Evolutionary conservation across 1,140 invertebrate species (phyloP).

Genomic region (Brachionus sp.): DNA sequence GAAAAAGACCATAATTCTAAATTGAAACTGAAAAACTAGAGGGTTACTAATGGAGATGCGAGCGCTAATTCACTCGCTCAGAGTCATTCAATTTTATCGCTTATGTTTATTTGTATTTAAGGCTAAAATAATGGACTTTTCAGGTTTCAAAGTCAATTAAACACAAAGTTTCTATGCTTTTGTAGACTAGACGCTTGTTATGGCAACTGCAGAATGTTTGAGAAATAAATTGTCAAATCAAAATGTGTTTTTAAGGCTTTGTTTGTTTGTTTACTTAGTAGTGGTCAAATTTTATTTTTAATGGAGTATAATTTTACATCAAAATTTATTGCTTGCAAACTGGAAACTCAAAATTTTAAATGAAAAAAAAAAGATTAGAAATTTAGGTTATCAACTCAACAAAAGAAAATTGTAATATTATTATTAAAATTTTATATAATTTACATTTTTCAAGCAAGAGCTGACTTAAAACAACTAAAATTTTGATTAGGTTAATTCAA

Average conservation of each 20-base stretch:
- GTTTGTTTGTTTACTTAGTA: constrained; percentile 18
- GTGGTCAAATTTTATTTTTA: constrained; percentile 19
- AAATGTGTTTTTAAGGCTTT: constrained; percentile 33
- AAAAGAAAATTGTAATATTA: constrained; percentile 38
- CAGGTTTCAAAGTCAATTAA: constrained; percentile 39
- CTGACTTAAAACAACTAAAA: neutral
- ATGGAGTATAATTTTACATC: constrained; percentile 27
- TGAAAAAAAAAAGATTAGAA: neutral
- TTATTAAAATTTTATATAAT: constrained; percentile 32
- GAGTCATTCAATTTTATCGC: neutral
- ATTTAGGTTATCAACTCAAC: constrained; percentile 33
- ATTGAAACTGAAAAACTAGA: neutral
- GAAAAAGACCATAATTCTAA: no score
- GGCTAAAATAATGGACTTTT: constrained; percentile 14
- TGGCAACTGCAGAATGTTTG: constrained; percentile 34
- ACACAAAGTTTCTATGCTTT: neutral
- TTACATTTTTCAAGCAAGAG: constrained; percentile 8
- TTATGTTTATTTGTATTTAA: neutral
- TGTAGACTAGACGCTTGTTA: constrained; percentile 32
- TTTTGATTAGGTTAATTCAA: constrained; percentile 37
- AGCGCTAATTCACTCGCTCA: neutral
- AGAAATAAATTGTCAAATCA: neutral
- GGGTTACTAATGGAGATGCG: neutral
- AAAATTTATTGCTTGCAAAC: neutral
- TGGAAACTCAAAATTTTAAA: constrained; percentile 14